Evolutionary conservation across 2,888 invertebrate species (phyloP).

Genomic region (Thymelicus sylvestris): DNA sequence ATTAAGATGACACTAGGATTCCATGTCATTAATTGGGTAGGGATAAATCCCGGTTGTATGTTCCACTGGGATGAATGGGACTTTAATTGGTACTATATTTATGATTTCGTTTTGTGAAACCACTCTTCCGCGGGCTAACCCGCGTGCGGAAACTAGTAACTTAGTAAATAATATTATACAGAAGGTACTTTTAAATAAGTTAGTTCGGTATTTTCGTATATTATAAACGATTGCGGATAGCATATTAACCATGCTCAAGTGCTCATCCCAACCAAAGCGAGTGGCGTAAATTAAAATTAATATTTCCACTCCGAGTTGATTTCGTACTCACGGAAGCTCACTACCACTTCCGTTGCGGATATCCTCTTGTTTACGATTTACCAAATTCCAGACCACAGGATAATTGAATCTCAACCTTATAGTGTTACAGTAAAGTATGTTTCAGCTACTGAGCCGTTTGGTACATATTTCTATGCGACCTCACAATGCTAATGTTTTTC

Average conservation of each 20-base stretch:
- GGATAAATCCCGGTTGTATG: too few relatives aligned
- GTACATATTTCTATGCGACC: slow-evolving; percentile 42
- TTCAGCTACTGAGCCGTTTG: slow-evolving; percentile 8
- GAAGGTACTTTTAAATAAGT: too few relatives aligned
- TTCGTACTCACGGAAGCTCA: slow-evolving; percentile 42
- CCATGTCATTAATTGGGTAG: too few relatives aligned
- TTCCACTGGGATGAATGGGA: too few relatives aligned
- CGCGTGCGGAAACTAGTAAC: too few relatives aligned
- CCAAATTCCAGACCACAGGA: slow-evolving; percentile 36
- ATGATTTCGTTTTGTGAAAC: too few relatives aligned
- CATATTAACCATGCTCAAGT: slow-evolving; percentile 10
- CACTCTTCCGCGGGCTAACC: too few relatives aligned
- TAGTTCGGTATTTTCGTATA: background rate
- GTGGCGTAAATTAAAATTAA: slow-evolving; percentile 43
- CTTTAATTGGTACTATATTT: too few relatives aligned
- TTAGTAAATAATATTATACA: too few relatives aligned
- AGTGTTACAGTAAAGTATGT: background rate
- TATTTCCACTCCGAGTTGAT: slow-evolving; percentile 44
- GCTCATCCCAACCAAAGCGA: slow-evolving; percentile 19
- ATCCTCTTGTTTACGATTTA: slow-evolving; percentile 45
- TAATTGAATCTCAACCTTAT: slow-evolving; percentile 37
- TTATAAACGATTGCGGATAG: background rate
- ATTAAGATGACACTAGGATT: too few relatives aligned
- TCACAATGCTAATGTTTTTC: slow-evolving; percentile 48
- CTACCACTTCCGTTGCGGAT: slow-evolving; percentile 40